Conservation (phyloP, 2,113 vertebrate species). For the Sarotherodon lohbergeri region DNA sequence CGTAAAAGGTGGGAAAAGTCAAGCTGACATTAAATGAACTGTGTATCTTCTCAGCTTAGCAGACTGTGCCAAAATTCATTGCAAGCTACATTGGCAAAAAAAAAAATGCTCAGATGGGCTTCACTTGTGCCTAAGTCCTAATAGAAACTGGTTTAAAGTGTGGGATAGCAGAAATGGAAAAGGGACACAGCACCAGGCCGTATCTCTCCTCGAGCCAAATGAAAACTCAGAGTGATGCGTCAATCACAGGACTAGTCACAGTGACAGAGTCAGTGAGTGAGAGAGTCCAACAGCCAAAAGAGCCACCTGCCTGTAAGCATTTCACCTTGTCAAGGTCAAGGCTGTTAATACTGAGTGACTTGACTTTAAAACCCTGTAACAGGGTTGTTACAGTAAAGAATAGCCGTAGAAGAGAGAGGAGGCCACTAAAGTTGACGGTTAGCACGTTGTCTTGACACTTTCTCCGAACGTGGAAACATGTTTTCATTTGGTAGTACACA, state of each 20-base stretch:
- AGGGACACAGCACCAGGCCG: not conserved
- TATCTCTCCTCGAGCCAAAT: conserved; percentile 50
- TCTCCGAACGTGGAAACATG: not conserved
- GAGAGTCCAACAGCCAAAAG: conserved; percentile 34
- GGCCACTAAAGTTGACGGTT: not conserved
- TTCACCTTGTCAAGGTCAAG: conserved; percentile 56
- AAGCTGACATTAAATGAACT: not conserved
- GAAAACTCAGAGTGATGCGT: conserved; percentile 41
- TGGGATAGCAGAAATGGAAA: conserved; percentile 39
- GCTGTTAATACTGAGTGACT: conserved; percentile 27
- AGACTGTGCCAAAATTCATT: conserved; percentile 2
- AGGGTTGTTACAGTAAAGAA: not conserved
- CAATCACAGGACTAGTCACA: conserved; percentile 39
- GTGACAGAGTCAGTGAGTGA: conserved; percentile 36
- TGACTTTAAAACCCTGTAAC: conserved; percentile 22
- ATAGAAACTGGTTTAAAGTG: conserved; percentile 32
- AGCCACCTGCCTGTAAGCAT: conserved; percentile 26
- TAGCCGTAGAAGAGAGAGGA: not conserved
- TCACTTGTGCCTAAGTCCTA: conserved; percentile 21
- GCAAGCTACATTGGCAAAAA: not conserved
- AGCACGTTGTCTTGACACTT: not conserved
- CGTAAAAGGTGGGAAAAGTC: not conserved
- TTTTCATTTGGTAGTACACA: not conserved
- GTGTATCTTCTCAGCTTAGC: not conserved
- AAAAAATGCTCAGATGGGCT: not conserved